Base-by-base conservation (phyloP, 2,797 vertebrate genomes). In the Tapirus indicus region DNA sequence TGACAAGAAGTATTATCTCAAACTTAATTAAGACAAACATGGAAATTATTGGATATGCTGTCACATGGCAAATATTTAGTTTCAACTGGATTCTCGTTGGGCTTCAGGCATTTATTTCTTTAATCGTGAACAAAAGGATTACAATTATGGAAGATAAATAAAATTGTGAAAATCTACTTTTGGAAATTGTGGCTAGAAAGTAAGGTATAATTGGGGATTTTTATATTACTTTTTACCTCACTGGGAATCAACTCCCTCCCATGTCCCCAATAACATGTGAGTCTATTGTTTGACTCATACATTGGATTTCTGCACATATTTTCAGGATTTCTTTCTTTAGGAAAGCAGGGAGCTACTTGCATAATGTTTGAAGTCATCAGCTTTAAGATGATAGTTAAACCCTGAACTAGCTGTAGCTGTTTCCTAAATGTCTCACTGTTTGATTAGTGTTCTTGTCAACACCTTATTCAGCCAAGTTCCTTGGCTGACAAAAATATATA, bases 1-100 rank as follows among this genome's bases (percentile, higher is more conserved):
- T 62, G 32, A 82, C 17, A 92, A 93, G 87, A 92, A 95, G 89
- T 11, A 27, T 88, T 21, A 85, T 52, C 49, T 94, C 41, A 27
- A 92, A 82, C 44, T 82, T 93, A 88, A 91, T 52, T 88, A 72
- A 97, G 66, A 83, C 49, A 52, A 87, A 83, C 7, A 78, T 41
- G 56, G 47, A 89, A 77, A 82, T 88, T 16, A 75, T 23, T 88
- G 72, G 29, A 69, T 85, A 69, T 80, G 38, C 6, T 85, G 18
- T 82, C 93, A 88, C 29, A 41, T 35, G 54, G 52, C 56, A 86
- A 95, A 62, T 79, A 83, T 49, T 94, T 92, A 52, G 23, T 49
- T 78, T 80, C 35, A 62, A 16, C 4, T 82, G 49, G 7, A 66
- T 83, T 78, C 20, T 90, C 54, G 71, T 6, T 80, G 60, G 83